phyloP scores from a whole-genome alignment of 2,888 invertebrate genomes.

The Unio pictorum region DNA sequence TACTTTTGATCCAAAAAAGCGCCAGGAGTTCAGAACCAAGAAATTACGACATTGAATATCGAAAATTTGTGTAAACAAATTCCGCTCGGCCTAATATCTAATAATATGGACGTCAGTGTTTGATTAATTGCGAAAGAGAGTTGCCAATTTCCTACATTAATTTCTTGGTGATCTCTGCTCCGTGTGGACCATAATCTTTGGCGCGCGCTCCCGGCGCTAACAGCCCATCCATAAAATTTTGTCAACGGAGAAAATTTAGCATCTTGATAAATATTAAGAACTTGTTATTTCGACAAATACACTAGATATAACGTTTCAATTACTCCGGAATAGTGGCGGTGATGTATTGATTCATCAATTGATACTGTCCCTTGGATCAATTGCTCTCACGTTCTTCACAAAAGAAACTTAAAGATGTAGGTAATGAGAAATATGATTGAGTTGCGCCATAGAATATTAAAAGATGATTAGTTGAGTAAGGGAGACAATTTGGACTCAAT shows the following conservation, averaged over 20 bases:
- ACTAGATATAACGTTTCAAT: slow-evolving; percentile 5
- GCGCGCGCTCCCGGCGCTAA: too few species aligned
- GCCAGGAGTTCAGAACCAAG: slow-evolving; percentile 24
- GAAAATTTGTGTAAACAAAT: slow-evolving; percentile 39
- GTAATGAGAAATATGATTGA: too few species aligned
- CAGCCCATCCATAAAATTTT: slow-evolving; percentile 26
- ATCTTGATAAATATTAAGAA: slow-evolving; percentile 4
- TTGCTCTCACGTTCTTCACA: too few species aligned
- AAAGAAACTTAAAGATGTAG: too few species aligned
- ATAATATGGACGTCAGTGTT: slow-evolving; percentile 39
- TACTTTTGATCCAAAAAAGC: slow-evolving; percentile 33
- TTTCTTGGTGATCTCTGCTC: slow-evolving; percentile 36
- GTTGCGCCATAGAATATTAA: too few species aligned
- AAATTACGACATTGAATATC: slow-evolving; percentile 41
- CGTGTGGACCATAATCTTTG: slow-evolving; percentile 6
- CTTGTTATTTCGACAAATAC: slow-evolving; percentile 10
- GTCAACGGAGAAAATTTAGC: slow-evolving; percentile 13
- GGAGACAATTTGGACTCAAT: too few species aligned
- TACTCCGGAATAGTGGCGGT: slow-evolving; percentile 9
- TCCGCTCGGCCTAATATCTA: slow-evolving; percentile 28
- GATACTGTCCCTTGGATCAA: neutral
- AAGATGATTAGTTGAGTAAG: too few species aligned
- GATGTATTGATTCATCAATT: slow-evolving; percentile 8
- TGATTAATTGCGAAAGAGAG: slow-evolving; percentile 42
- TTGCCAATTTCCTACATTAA: slow-evolving; percentile 44